These are phyloP conservation scores for Lithophane semibrunnea DNA, from an alignment of 2,888 invertebrate species.

Conservation along the genomic window DNA sequence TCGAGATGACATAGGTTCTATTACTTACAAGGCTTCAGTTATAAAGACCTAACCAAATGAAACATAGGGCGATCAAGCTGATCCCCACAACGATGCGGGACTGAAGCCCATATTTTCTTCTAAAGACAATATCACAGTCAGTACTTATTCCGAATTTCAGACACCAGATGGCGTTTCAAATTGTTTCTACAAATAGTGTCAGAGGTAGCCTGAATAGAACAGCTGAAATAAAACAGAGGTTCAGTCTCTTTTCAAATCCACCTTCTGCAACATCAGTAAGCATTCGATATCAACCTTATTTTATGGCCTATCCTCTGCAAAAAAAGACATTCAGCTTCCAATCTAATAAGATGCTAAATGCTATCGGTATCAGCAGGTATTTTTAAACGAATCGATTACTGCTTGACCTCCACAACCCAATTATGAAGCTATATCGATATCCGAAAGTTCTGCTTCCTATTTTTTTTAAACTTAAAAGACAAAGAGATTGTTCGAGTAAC, in stretches of 20 bases:
- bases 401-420: constrained; percentile 22
- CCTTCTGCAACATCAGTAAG: neutral
- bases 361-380: neutral
- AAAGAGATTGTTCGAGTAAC: constrained; percentile 7
- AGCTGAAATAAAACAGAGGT: neutral
- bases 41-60: neutral
- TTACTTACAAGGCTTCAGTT: neutral
- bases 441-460: constrained; percentile 8
- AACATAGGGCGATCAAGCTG: neutral
- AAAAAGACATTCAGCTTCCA: neutral
- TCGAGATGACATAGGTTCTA: neutral
- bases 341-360: neutral
- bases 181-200: neutral
- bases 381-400: neutral
- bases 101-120: neutral
- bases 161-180: neutral
- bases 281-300: neutral
- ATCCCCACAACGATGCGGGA: neutral
- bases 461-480: constrained; percentile 26
- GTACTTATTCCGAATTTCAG: neutral
- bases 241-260: neutral
- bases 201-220: neutral
- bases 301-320: neutral
- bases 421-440: constrained; percentile 6
- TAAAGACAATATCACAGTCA: neutral